Evolutionary conservation across 2,888 invertebrate genomes (phyloP), one percentile per base, ranked within the genome.

Genomic region (Cephus runcator): DNA sequence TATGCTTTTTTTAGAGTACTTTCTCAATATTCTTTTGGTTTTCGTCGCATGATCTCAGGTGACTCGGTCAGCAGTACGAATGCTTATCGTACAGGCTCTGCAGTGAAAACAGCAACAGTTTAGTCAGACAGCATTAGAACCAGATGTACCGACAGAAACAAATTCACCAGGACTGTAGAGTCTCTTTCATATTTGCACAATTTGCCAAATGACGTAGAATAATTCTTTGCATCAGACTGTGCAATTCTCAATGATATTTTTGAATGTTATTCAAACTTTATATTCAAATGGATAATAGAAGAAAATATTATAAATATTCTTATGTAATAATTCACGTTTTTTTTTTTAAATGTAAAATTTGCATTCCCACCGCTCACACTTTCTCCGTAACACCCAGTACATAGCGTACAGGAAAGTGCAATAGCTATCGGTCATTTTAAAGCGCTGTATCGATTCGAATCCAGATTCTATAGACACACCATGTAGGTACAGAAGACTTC

Each of bases 371-470:
- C 23, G 56, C 23, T 2, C 56, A 56, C 23, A 56, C 23, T 56
- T 56, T 23, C 2, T 56, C 23, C 23, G 56, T 4, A 56, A 9
- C 23, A 56, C 56, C 56, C 56, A 56, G 56, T 56, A 23, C 23
- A 9, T 9, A 23, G 9, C 23, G 23, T 23, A 56, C 2, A 9
- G 56, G 2, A 56, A 23, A 34, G 77, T 75, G 69, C 79, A 78
- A 83, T 85, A 83, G 82, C 81, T 80, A 81, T 85, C 80, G 82
- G 81, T 76, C 79, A 80, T 84, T 83, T 83, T 79, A 76, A 81
- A 83, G 83, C 77, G 85, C 85, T 84, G 80, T 87, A 87, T 88
- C 87, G 87, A 88, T 89, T 87, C 85, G 80, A 85, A 87, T 86
- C 84, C 82, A 80, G 83, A 84, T 86, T 84, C 84, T 81, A 82